Evolutionary conservation across 2,797 vertebrate genomes (phyloP), one percentile per base, ranked within the genome.

Genomic region (Hemitrygon akajei): DNA sequence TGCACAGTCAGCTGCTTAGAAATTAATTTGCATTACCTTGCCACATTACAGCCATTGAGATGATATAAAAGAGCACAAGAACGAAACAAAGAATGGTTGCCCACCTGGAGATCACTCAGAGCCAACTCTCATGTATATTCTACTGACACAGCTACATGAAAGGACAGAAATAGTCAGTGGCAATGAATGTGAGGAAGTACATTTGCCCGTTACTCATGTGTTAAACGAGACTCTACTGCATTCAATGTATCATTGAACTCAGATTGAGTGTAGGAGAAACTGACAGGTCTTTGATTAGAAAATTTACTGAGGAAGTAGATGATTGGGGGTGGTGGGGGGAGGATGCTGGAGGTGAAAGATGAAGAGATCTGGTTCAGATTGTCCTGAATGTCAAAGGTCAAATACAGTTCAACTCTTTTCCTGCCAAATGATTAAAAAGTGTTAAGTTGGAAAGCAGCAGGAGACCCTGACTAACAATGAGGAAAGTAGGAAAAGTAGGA

Each of bases 201-300:
- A 89, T 89, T 89, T 89, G 60, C 16, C 20, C 63, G 22, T 18
- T 89, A 34, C 66, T 89, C 60, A 89, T 37, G 60, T 89, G 86
- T 37, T 60, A 89, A 89, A 69, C 63, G 69, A 66, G 14, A 89
- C 16, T 89, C 60, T 9, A 89, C n/a, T n/a, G 56, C 86, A 69
- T 86, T 60, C 82, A 86, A 60, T 66, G 11, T 89, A 69, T 69
- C 34, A 66, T 16, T n/a, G n/a, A 89, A n/a, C 86, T 89, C n/a
- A 34, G 60, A 89, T 22, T 66, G 86, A 5, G 86, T 89, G 37
- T 9, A 66, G 18, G 37, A 69, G 9, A 37, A 18, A n/a, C 60
- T 11, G 60, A 89, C n/a, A 89, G 60, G n/a, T 69, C 86, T 89
- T 89, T 89, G 86, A 69, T 69, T 89, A 89, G n/a, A 37, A 10